These are phyloP conservation scores for Bucorvus abyssinicus DNA, from an alignment of 2,797 vertebrate species.

Conservation along the genomic window DNA sequence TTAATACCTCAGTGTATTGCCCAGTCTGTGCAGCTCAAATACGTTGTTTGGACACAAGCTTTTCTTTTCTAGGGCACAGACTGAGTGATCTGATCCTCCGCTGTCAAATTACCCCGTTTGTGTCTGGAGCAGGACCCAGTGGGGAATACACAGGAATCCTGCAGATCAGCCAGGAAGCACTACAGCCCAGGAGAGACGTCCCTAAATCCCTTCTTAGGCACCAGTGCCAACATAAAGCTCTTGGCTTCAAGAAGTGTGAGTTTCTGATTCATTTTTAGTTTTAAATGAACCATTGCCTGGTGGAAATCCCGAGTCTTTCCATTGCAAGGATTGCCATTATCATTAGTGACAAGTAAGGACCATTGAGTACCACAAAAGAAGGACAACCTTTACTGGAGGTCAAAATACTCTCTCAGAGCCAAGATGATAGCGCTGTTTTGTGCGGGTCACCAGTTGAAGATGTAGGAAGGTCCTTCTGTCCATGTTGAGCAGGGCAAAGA, in stretches of 20 bases:
- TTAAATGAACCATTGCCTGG: neutral
- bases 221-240: slow-evolving; percentile 23
- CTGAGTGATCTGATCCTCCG: neutral
- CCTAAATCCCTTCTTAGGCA: neutral
- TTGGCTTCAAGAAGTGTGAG: slow-evolving; percentile 24
- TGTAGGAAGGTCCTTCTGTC: neutral
- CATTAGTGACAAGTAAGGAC: neutral
- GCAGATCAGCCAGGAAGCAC: slow-evolving; percentile 24
- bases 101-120: neutral
- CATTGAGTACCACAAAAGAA: neutral
- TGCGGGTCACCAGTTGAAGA: neutral
- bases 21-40: neutral
- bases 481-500: neutral
- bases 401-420: neutral
- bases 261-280: slow-evolving; percentile 50
- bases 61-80: neutral
- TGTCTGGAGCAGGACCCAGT: slow-evolving; percentile 41
- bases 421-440: neutral
- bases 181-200: slow-evolving; percentile 47
- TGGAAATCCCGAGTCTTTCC: slow-evolving; percentile 35
- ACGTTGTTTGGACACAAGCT: neutral
- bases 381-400: neutral
- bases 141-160: slow-evolving; percentile 18
- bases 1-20: neutral
- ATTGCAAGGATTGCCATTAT: neutral